Evolutionary conservation across 2,888 invertebrate genomes (phyloP).

Genomic region (Agrochola lota): DNA sequence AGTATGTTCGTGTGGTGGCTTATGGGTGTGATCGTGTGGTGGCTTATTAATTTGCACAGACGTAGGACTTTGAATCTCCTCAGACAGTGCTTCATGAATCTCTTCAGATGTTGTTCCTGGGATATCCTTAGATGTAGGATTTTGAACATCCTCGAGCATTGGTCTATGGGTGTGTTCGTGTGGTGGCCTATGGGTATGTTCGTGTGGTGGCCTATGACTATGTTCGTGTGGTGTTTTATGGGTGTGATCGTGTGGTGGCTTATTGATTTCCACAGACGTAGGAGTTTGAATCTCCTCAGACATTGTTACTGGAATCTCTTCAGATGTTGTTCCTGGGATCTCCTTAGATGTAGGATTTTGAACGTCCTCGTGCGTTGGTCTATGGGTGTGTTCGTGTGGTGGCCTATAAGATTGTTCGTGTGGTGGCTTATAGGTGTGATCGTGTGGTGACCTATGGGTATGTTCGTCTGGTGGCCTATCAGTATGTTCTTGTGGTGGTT

Average conservation of each 20-base stretch:
- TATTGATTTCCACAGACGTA: not conserved
- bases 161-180: not conserved
- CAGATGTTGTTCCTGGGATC: not conserved
- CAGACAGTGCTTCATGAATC: not conserved
- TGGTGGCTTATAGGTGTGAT: not conserved
- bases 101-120: not conserved
- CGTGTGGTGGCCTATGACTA: not conserved
- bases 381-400: not conserved
- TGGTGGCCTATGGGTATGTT: not conserved
- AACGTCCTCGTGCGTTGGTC: too few relatives aligned
- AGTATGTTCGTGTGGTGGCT: not conserved
- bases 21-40: too few relatives aligned
- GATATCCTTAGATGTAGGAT: too few relatives aligned
- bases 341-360: not conserved
- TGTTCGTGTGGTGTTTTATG: not conserved
- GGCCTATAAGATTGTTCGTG: not conserved
- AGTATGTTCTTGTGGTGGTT: too few relatives aligned
- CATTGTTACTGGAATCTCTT: not conserved
- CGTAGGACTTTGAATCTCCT: not conserved
- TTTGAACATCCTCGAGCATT: not conserved
- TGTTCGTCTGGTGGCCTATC: too few relatives aligned
- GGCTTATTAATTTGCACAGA: not conserved
- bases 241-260: not conserved
- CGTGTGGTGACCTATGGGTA: too few relatives aligned
- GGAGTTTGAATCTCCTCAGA: not conserved